phyloP scores from a whole-genome alignment of 2,888 invertebrate species.

The Platerodrilus igneus region DNA sequence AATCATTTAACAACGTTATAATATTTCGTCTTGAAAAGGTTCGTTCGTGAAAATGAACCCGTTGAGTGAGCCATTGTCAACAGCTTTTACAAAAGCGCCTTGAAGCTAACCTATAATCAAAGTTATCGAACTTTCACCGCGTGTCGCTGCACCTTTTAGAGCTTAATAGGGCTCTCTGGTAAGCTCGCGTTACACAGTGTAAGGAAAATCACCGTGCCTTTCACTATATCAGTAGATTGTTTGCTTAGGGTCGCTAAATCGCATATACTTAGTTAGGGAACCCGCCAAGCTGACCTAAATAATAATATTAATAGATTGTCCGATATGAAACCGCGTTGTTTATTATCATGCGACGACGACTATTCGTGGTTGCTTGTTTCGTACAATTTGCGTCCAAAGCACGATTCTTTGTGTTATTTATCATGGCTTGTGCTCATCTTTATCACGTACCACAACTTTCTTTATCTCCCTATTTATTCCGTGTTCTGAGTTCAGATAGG shows the following conservation, averaged over 20 bases:
- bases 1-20: too few species aligned
- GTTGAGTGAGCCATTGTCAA: constrained; percentile 25
- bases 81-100: constrained; percentile 26
- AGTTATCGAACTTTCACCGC: constrained; percentile 22
- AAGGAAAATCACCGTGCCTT: constrained; percentile 5
- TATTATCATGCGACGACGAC: constrained; percentile 18
- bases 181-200: constrained; percentile 9
- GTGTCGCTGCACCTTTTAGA: constrained; percentile 21
- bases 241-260: too few species aligned
- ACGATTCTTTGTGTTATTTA: constrained; percentile 42
- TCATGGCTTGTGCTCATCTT: constrained; percentile 38
- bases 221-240: background rate
- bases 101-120: constrained; percentile 20
- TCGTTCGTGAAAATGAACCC: constrained; percentile 24
- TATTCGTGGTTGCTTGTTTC: constrained; percentile 26
- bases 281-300: too few species aligned
- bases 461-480: constrained; percentile 38
- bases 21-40: constrained; percentile 19
- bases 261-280: too few species aligned
- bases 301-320: too few species aligned
- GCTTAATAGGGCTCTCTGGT: constrained; percentile 16
- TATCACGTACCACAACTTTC: constrained; percentile 41
- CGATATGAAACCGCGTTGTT: constrained; percentile 3
- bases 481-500: constrained; percentile 28
- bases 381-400: constrained; percentile 28